Evolutionary conservation across 53 echinoderm and acorn worm species (phyloP).

Genomic region (Pentamera pediparva): DNA sequence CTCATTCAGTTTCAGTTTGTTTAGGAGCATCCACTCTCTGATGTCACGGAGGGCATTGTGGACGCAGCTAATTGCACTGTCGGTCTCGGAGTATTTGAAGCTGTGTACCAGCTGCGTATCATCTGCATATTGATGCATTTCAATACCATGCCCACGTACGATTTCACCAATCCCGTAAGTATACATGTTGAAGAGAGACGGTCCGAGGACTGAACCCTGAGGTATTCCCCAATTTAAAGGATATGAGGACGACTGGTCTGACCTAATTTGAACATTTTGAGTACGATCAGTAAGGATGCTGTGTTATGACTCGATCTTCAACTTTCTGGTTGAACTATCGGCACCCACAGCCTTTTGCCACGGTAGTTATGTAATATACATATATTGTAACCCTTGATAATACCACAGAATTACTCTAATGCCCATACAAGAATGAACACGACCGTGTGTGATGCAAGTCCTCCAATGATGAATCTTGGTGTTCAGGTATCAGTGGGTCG

Average conservation of each 20-base stretch:
- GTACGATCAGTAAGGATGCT: background rate
- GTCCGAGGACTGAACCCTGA: background rate
- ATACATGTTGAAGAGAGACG: background rate
- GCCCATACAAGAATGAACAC: too few species aligned
- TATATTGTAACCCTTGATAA: too few species aligned
- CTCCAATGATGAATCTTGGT: too few species aligned
- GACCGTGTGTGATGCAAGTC: too few species aligned
- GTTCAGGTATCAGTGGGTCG: too few species aligned
- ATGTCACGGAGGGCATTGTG: background rate
- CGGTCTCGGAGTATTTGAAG: background rate
- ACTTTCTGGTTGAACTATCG: too few species aligned
- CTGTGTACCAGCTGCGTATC: slow-evolving; percentile 1
- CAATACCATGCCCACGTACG: background rate
- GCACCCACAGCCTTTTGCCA: too few species aligned
- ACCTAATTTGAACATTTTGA: slow-evolving; percentile 1
- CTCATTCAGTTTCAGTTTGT: background rate
- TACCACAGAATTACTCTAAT: too few species aligned
- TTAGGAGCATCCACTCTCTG: slow-evolving; percentile 2
- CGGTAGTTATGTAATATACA: too few species aligned
- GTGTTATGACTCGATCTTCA: too few species aligned
- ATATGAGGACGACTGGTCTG: background rate
- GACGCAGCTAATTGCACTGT: background rate
- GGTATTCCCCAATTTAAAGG: background rate
- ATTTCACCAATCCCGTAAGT: slow-evolving; percentile 12
- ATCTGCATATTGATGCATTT: slow-evolving; percentile 18